Evolutionary conservation across 2,888 invertebrate genomes (phyloP).

Genomic region (Eledone cirrhosa): DNA sequence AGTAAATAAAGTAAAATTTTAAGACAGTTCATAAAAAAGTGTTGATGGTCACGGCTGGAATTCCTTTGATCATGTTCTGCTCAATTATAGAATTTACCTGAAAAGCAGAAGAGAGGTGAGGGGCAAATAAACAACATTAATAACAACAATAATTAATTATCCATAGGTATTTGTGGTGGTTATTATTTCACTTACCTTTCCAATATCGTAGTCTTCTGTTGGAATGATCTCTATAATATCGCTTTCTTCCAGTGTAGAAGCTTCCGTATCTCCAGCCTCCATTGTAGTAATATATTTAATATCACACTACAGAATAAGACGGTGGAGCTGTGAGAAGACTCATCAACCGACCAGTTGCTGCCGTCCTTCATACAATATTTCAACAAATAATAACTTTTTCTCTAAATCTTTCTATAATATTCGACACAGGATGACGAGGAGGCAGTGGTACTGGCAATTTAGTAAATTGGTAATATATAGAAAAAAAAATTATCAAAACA

Average conservation of each 20-base stretch:
- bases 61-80: too few relatives aligned
- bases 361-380: background rate
- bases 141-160: too few relatives aligned
- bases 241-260: constrained; percentile 37
- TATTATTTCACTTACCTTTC: constrained; percentile 45
- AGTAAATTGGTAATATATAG: too few relatives aligned
- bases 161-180: too few relatives aligned
- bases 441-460: background rate
- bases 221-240: constrained; percentile 58
- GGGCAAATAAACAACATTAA: too few relatives aligned
- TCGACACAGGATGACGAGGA: background rate
- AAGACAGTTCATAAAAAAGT: too few relatives aligned
- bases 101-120: too few relatives aligned
- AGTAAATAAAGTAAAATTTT: too few relatives aligned
- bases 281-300: constrained; percentile 3
- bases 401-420: background rate
- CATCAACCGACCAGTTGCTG: background rate
- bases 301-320: background rate
- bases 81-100: too few relatives aligned
- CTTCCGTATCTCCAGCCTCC: constrained; percentile 24
- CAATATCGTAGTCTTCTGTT: constrained; percentile 53
- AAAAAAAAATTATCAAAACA: too few relatives aligned
- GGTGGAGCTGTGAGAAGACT: background rate
- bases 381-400: background rate
- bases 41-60: too few relatives aligned